These are phyloP conservation scores for Lasioglossum zephyrum DNA, from an alignment of 2,888 invertebrate species.

Conservation along the genomic window DNA sequence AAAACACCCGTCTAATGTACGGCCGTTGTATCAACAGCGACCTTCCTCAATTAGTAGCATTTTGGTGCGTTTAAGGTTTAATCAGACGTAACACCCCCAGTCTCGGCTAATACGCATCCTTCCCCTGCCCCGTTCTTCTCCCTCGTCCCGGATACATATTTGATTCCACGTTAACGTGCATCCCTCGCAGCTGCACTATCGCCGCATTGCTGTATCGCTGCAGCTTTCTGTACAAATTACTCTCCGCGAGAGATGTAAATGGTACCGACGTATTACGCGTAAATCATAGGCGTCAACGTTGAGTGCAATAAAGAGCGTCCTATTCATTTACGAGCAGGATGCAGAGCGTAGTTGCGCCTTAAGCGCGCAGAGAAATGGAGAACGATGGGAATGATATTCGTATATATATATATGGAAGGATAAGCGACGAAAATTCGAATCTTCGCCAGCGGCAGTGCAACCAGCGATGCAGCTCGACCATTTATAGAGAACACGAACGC, in stretches of 20 bases:
- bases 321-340: conserved; percentile 39
- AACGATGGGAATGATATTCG: conserved; percentile 12
- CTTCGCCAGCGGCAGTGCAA: not conserved
- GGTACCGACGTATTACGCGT: conserved; percentile 74
- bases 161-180: conserved; percentile 46
- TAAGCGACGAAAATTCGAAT: conserved; percentile 13
- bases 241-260: conserved; percentile 71
- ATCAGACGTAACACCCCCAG: conserved; percentile 18
- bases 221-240: conserved; percentile 57
- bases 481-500: not conserved
- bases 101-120: conserved; percentile 22
- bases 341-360: not conserved
- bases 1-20: not conserved
- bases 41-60: conserved; percentile 22
- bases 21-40: conserved; percentile 9
- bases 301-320: conserved; percentile 35
- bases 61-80: conserved; percentile 34
- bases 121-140: not conserved
- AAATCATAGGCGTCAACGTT: conserved; percentile 71
- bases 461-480: not conserved
- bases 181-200: conserved; percentile 44
- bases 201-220: conserved; percentile 45
- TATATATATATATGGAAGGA: not conserved
- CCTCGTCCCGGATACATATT: conserved; percentile 37
- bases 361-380: not conserved